These are phyloP conservation scores for Desoria tigrina DNA, from an alignment of 2,888 invertebrate genomes.

Conservation along the genomic window DNA sequence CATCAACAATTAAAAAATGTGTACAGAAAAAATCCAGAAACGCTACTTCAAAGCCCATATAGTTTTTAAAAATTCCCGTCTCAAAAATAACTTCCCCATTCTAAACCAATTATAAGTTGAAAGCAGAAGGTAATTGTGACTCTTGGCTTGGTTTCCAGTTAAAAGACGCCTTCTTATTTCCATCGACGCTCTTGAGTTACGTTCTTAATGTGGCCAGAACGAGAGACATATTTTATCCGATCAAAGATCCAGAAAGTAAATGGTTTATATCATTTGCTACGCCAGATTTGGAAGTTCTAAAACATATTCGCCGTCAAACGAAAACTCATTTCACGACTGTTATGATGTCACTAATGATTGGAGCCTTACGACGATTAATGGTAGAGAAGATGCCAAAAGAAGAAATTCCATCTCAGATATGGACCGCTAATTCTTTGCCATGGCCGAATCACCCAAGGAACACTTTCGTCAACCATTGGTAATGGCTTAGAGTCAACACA, in stretches of 20 bases:
- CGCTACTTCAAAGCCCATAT: no score
- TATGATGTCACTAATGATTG: conserved; percentile 42
- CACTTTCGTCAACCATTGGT: conserved; percentile 42
- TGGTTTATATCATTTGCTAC: conserved; percentile 42
- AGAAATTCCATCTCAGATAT: conserved; percentile 33
- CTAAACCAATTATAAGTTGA: no score
- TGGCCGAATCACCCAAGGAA: conserved; percentile 43
- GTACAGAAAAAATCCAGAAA: no score
- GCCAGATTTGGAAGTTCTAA: conserved; percentile 30
- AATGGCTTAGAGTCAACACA: not conserved
- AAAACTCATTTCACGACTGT: conserved; percentile 44
- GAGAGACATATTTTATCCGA: conserved; percentile 36
- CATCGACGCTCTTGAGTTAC: conserved; percentile 36
- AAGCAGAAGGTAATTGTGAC: not conserved
- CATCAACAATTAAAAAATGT: no score
- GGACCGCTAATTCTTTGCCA: conserved; percentile 41
- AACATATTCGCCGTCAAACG: conserved; percentile 34
- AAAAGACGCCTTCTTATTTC: conserved; percentile 36
- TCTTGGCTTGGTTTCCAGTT: conserved; percentile 28
- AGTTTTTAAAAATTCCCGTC: no score
- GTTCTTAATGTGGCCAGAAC: conserved; percentile 34
- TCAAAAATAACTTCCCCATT: no score
- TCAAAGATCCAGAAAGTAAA: conserved; percentile 24
- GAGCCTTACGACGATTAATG: conserved; percentile 35
- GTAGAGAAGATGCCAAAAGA: conserved; percentile 19